phyloP scores from a whole-genome alignment of 2,888 invertebrate species.

The Aphidoletes aphidimyza region DNA sequence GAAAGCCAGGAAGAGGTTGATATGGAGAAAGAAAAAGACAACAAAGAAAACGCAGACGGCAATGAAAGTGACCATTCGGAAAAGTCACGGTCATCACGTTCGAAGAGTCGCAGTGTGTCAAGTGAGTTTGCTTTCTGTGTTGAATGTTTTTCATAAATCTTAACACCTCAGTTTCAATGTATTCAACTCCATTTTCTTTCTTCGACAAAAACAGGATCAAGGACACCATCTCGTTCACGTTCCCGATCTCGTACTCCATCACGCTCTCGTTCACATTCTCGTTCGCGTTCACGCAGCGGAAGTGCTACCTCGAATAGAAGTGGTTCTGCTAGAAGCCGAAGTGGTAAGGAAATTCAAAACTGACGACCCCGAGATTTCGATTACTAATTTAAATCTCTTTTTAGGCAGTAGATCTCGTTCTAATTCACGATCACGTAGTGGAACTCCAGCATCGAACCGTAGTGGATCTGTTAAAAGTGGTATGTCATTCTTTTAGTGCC shows the following conservation, averaged over 20 bases:
- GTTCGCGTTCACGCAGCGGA: constrained; percentile 37
- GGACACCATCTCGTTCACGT: constrained; percentile 58
- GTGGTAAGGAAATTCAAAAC: constrained; percentile 2
- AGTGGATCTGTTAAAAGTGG: constrained; percentile 8
- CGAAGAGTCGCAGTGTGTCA: constrained; percentile 58
- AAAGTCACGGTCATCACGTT: constrained; percentile 61
- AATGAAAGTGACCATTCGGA: constrained; percentile 56
- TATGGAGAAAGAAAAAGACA: constrained; percentile 59
- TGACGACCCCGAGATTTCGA: background rate
- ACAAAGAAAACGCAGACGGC: constrained; percentile 58
- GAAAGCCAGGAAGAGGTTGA: constrained; percentile 58
- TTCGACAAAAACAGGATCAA: constrained; percentile 60
- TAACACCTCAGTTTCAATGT: too few relatives aligned
- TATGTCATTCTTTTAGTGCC: too few relatives aligned
- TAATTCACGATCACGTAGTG: constrained; percentile 10
- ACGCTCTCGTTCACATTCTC: background rate
- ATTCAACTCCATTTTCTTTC: too few relatives aligned
- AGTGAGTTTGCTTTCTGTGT: constrained; percentile 58
- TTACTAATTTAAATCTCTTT: background rate
- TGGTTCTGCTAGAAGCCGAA: constrained; percentile 53
- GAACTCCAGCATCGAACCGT: background rate
- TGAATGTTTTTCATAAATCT: too few relatives aligned
- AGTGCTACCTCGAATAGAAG: background rate
- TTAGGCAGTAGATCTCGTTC: constrained; percentile 39
- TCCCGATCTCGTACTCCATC: constrained; percentile 56